These are phyloP conservation scores for Chlamydotis undulata DNA, from an alignment of 2,113 vertebrate genomes.

Conservation along the genomic window DNA sequence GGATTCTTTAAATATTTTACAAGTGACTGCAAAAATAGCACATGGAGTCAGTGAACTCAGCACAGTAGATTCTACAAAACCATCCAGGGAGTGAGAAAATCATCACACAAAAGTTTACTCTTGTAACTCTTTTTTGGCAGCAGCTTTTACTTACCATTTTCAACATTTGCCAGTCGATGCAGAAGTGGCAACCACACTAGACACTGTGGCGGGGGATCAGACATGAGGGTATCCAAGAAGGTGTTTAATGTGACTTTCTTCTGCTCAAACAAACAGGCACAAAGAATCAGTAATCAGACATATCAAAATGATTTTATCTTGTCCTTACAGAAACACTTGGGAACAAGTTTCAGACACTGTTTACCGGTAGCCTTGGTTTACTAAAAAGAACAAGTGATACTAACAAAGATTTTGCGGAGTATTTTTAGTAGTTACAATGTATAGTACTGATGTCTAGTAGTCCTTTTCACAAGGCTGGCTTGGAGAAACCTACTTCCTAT, in stretches of 20 bases:
- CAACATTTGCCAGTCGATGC: conserved; percentile 96
- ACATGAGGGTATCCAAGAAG: conserved; percentile 98
- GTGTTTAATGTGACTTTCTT: conserved; percentile 96
- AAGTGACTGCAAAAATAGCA: background rate
- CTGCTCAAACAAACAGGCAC: conserved; percentile 75
- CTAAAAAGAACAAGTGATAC: background rate
- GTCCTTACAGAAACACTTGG: background rate
- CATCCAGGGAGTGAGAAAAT: background rate
- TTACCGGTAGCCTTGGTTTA: background rate
- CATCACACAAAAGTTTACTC: background rate
- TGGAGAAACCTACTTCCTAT: background rate
- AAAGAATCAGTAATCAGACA: background rate
- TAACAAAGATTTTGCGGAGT: background rate
- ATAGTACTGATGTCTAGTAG: background rate
- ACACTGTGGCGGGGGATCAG: conserved; percentile 96
- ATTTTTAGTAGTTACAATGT: background rate
- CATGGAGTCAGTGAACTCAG: background rate
- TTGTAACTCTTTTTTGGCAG: background rate
- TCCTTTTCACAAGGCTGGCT: background rate
- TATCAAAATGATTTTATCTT: background rate
- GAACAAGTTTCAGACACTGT: background rate
- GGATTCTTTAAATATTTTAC: background rate
- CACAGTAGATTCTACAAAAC: background rate
- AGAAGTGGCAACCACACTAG: conserved; percentile 98
- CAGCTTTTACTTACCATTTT: conserved; percentile 87